A percentile compares a stretch with the other conserved stretches of the same genome.
Conservation (phyloP, 1,140 invertebrate genomes). For the Calycopis cecrops region DNA sequence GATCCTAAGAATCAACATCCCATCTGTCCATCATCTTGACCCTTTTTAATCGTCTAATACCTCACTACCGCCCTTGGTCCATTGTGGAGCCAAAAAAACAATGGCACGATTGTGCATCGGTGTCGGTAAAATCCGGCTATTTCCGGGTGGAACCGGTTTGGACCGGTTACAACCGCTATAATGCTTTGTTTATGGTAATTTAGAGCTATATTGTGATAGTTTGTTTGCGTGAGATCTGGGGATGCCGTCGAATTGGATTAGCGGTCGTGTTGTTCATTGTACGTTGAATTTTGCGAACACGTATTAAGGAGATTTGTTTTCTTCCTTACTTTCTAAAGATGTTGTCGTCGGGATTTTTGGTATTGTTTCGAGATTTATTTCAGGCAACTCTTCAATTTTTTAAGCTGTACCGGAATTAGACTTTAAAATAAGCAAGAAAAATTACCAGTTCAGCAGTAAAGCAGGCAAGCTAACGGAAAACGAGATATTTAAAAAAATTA, state of each 20-base stretch:
- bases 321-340: too few relatives aligned
- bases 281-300: constrained; percentile 6
- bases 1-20: constrained; percentile 17
- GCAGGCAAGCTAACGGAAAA: too few relatives aligned
- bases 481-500: too few relatives aligned
- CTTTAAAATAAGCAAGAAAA: too few relatives aligned
- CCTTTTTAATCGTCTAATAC: constrained; percentile 48
- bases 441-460: too few relatives aligned
- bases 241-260: constrained; percentile 54
- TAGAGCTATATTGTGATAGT: constrained; percentile 49
- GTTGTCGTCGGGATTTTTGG: too few relatives aligned
- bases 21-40: constrained; percentile 19
- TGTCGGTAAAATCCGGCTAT: constrained; percentile 44
- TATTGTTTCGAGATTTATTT: too few relatives aligned
- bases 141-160: constrained; percentile 53
- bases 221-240: constrained; percentile 41
- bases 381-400: too few relatives aligned
- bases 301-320: background rate
- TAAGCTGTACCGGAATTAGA: too few relatives aligned
- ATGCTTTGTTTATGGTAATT: constrained; percentile 71
- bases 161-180: constrained; percentile 58
- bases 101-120: constrained; percentile 49
- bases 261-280: constrained; percentile 41
- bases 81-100: constrained; percentile 53
- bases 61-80: constrained; percentile 35